Percentiles rank a stretch among this genome's conserved stretches.
phyloP scores from a whole-genome alignment of 1,140 invertebrate species.

The Lepidurus couesii region DNA sequence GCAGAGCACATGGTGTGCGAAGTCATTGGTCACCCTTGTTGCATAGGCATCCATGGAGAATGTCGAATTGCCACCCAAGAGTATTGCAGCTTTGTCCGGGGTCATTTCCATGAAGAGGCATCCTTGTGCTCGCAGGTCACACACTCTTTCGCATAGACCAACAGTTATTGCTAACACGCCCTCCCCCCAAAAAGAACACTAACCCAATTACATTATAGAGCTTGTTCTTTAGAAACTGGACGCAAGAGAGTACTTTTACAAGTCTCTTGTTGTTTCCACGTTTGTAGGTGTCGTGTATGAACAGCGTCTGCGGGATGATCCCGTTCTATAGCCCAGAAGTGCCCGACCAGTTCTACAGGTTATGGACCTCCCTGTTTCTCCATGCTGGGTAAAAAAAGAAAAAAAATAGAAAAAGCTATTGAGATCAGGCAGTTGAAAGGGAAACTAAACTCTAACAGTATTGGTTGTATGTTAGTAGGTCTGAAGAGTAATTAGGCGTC shows the following conservation, averaged over 20 bases:
- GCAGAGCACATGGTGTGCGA: constrained; percentile 96
- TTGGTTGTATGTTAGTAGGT: no score
- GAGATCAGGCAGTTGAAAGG: no score
- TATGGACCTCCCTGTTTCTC: constrained; percentile 94
- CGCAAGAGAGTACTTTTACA: background rate
- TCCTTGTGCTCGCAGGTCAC: constrained; percentile 92
- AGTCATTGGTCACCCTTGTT: constrained; percentile 95
- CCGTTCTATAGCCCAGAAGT: constrained; percentile 84
- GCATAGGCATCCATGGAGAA: constrained; percentile 89
- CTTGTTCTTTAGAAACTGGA: constrained; percentile 25
- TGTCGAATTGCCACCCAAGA: constrained; percentile 96
- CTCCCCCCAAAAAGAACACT: constrained; percentile 22
- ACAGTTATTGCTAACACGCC: background rate
- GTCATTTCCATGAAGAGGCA: constrained; percentile 96
- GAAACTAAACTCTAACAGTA: no score
- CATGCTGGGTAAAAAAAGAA: constrained; percentile 75
- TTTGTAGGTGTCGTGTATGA: constrained; percentile 85
- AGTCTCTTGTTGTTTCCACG: constrained; percentile 30
- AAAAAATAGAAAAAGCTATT: background rate
- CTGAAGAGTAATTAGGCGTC: no score
- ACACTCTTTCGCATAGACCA: constrained; percentile 16
- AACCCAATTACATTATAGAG: background rate
- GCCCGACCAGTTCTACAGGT: constrained; percentile 95
- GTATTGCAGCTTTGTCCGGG: constrained; percentile 95
- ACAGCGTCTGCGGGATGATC: constrained; percentile 98